Evolutionary conservation across 1,140 invertebrate species (phyloP), one percentile per base, ranked within the genome.

Genomic region (Drosophila pectinifera): DNA sequence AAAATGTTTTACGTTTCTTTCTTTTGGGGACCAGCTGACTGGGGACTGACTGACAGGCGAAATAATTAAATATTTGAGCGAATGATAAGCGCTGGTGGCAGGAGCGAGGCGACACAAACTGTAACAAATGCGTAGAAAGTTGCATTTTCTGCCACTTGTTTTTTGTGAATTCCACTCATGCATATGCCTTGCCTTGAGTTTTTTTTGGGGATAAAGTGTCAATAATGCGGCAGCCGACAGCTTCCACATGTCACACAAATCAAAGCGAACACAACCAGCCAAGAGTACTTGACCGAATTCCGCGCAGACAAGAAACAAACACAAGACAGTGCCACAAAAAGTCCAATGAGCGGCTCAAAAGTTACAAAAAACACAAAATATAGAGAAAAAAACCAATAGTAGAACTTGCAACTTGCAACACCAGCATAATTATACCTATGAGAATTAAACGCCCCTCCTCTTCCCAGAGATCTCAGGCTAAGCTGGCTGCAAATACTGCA

Each of bases 81-180:
- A 84, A 63, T 86, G 82, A 86, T 86, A 86, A 82, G 77, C 80
- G 61, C 57, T 69, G 51, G 51, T 57, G 34, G 58, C 42, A 24
- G 31, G 20, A 41, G 39, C 53, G 28, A 49, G 26, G 31, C 41
- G 39, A 16, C 41, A 54, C 41, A 82, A 88, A 88, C 57, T 86
- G 83, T 86, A 86, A 83, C 83, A 86, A 86, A 86, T 88, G 83
- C 79, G 83, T 86, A 80, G 83, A 86, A 86, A 86, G 83, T 65
- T 65, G 46, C 58, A 56, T 62, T 54, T 56, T 53, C 18, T 36
- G 34, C 34, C 43, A 62, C 31, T 24, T 11, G 20, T 22, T 38
- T 14, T 31, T 43, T 38, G 59, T 51, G 34, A 36, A 53, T 54
- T 41, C 42, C 53, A 42, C 51, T 55, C 41, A 74, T 81, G 82